phyloP scores from a whole-genome alignment of 2,888 invertebrate species.

The Capitulum mitella region DNA sequence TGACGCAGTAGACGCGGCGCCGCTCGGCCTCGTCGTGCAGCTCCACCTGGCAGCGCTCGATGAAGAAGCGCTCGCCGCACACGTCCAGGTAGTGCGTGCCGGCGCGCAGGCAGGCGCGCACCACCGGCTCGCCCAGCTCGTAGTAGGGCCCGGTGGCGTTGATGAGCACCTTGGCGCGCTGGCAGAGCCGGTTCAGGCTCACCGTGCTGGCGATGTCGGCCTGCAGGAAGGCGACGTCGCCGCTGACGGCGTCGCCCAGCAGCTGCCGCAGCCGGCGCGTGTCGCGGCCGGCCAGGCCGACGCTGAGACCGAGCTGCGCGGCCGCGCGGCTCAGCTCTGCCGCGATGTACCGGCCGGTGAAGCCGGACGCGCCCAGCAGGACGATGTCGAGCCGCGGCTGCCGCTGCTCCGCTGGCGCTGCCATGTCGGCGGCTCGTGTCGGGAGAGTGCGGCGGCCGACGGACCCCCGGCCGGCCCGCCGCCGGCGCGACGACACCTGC shows the following conservation, averaged over 20 bases:
- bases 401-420: background rate
- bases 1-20: constrained; percentile 31
- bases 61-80: constrained; percentile 35
- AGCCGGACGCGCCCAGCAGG: constrained; percentile 4
- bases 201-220: constrained; percentile 7
- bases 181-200: constrained; percentile 15
- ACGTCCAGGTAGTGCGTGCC: constrained; percentile 35
- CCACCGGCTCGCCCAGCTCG: constrained; percentile 31
- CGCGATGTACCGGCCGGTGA: constrained; percentile 7
- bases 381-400: background rate
- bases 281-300: constrained; percentile 9
- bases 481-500: background rate
- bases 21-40: constrained; percentile 31
- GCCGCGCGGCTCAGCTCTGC: background rate
- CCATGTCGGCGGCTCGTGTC: background rate
- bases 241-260: background rate
- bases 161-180: background rate
- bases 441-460: background rate
- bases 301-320: background rate
- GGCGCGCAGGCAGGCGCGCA: constrained; percentile 32
- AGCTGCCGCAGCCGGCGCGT: constrained; percentile 1
- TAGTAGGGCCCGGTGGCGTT: constrained; percentile 18
- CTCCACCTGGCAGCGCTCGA: constrained; percentile 32
- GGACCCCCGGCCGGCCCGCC: background rate
- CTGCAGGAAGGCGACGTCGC: background rate